These are phyloP conservation scores for Botia kubotai DNA, from an alignment of 2,797 vertebrate genomes.

Conservation along the genomic window DNA sequence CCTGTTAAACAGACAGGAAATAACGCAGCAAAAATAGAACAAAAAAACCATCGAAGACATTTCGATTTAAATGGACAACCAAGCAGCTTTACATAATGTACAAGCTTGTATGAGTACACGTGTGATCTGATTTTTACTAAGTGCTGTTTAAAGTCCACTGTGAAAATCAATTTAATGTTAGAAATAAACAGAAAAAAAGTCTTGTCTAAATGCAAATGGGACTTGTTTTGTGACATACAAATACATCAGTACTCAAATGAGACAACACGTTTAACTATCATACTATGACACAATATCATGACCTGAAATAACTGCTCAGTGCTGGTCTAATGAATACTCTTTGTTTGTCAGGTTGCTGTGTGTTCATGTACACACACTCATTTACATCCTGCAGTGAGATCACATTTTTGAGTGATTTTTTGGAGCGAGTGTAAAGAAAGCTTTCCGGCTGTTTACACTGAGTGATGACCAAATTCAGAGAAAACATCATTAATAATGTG, in stretches of 20 bases:
- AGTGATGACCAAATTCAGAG: not conserved
- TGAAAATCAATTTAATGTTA: no score
- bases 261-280: not conserved
- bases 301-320: not conserved
- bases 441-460: slow-evolving; percentile 4
- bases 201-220: not conserved
- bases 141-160: no score
- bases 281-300: not conserved
- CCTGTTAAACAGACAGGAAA: slow-evolving; percentile 19
- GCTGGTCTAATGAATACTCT: no score
- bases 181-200: no score
- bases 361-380: slow-evolving; percentile 5
- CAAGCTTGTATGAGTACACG: not conserved
- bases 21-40: not conserved
- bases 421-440: slow-evolving; percentile 28
- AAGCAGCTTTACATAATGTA: not conserved
- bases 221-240: not conserved
- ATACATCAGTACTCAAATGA: not conserved
- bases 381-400: slow-evolving; percentile 21
- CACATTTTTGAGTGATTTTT: slow-evolving; percentile 22
- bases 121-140: not conserved
- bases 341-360: not conserved
- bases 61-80: not conserved
- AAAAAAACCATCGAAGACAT: not conserved
- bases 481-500: slow-evolving; percentile 25